Base-by-base conservation (phyloP, 2,113 vertebrate species). In the Leiothrix lutea region DNA sequence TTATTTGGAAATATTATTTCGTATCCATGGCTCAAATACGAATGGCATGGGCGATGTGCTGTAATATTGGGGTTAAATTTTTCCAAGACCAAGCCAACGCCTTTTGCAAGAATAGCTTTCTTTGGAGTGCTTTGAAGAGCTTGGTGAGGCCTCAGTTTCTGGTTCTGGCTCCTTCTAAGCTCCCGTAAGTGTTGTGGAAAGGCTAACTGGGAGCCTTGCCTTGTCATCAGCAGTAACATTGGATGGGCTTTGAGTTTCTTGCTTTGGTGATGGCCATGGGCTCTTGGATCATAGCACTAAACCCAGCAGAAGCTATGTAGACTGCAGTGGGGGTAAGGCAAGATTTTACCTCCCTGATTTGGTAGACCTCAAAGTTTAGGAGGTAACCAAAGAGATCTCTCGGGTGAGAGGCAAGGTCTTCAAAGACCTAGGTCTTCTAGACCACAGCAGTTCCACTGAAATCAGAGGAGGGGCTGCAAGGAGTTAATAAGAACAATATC, bases 181-280 rank as follows among this genome's bases (percentile, higher is more conserved):
- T 89, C 45, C 29, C 1, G 0, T 9, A 50, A 51, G 14, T 4
- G 3, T n/a, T 79, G 65, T 5, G 2, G 47, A 36, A 70, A n/a
- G 11, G n/a, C 40, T 64, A 23, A 4, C 42, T 50, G 62, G n/a
- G 33, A 80, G 28, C 88, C 13, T n/a, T 5, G 3, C 36, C 23
- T 71, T 80, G 23, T 80, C 28, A 17, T 58, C 48, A 47, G 31
- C 47, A 36, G 31, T 67, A 26, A 9, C 6, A 4, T 24, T 47
- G 60, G 35, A 53, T 38, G 15, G 12, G 53, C 38, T 5, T 2
- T 2, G 26, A 26, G 10, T 38, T 21, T 33, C 35, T 23, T 72
- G 57, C 33, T 54, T 4, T 38, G 65, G 29, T 61, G n/a, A 8
- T 51, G 51, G 42, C 23, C 36, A 7, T 24, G 35, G 17, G 11